A percentile compares a stretch with the other conserved stretches of the same genome.
These are phyloP conservation scores for Rattus norvegicus DNA, from an alignment of 2,113 vertebrate species.

Conservation along the genomic window DNA sequence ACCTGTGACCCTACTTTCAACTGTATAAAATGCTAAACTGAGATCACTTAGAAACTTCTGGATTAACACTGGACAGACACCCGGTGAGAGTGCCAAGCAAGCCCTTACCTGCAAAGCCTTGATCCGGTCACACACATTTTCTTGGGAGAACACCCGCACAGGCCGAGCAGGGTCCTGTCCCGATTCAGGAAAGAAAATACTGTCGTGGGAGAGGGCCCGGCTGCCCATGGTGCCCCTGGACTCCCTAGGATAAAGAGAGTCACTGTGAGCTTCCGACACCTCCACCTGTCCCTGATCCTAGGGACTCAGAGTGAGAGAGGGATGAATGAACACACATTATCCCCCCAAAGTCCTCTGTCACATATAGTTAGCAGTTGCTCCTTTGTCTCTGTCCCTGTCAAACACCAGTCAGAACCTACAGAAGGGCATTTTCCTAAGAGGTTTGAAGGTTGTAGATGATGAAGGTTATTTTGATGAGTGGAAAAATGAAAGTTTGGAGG, in stretches of 20 bases:
- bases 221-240: slow-evolving; percentile 88
- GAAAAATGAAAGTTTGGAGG: neutral
- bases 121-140: slow-evolving; percentile 93
- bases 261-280: neutral
- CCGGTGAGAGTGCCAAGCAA: accelerated
- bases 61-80: neutral
- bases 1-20: neutral
- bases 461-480: neutral
- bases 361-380: neutral
- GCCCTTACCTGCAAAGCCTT: slow-evolving; percentile 93
- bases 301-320: neutral
- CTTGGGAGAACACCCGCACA: slow-evolving; percentile 92
- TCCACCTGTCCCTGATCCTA: neutral
- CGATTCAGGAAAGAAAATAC: slow-evolving; percentile 93
- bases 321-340: accelerated
- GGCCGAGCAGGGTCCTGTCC: slow-evolving; percentile 88
- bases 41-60: neutral
- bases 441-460: neutral
- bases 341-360: accelerated
- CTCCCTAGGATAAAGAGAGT: slow-evolving; percentile 83
- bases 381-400: neutral
- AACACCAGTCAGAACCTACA: neutral
- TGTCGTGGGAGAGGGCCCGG: slow-evolving; percentile 95
- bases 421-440: neutral
- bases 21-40: neutral